These are phyloP conservation scores for Synanthedon formicaeformis DNA, from an alignment of 2,888 invertebrate genomes.

Conservation along the genomic window DNA sequence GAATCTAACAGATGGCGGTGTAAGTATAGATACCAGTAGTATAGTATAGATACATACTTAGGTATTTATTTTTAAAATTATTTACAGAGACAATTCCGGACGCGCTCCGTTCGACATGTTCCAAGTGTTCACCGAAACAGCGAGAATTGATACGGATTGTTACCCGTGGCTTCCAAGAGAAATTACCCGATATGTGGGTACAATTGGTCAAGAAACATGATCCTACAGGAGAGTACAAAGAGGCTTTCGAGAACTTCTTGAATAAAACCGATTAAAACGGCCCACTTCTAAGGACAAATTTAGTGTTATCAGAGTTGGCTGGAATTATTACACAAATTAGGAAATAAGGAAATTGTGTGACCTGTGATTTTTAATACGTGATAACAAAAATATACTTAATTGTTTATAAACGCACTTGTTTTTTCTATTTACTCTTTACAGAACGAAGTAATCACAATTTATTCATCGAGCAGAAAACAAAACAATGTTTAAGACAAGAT, in stretches of 20 bases:
- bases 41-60: not conserved
- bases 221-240: slow-evolving; percentile 59
- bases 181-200: slow-evolving; percentile 49
- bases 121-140: slow-evolving; percentile 71
- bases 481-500: too few relatives aligned
- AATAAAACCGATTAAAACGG: slow-evolving; percentile 1
- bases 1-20: too few relatives aligned
- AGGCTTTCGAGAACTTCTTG: slow-evolving; percentile 42
- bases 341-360: not conserved
- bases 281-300: not conserved
- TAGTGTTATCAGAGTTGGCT: too few relatives aligned
- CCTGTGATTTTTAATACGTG: not conserved
- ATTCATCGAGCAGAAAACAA: too few relatives aligned
- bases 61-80: not conserved
- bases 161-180: slow-evolving; percentile 48
- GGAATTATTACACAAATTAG: not conserved
- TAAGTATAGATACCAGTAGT: too few relatives aligned
- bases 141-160: slow-evolving; percentile 67
- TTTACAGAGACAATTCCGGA: slow-evolving; percentile 69
- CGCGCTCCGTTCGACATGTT: slow-evolving; percentile 68
- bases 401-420: too few relatives aligned
- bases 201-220: slow-evolving; percentile 57
- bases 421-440: too few relatives aligned
- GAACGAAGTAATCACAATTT: too few relatives aligned
- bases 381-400: too few relatives aligned